Evolutionary conservation across 2,113 vertebrate genomes (phyloP).

Genomic region (Taurulus bubalis): DNA sequence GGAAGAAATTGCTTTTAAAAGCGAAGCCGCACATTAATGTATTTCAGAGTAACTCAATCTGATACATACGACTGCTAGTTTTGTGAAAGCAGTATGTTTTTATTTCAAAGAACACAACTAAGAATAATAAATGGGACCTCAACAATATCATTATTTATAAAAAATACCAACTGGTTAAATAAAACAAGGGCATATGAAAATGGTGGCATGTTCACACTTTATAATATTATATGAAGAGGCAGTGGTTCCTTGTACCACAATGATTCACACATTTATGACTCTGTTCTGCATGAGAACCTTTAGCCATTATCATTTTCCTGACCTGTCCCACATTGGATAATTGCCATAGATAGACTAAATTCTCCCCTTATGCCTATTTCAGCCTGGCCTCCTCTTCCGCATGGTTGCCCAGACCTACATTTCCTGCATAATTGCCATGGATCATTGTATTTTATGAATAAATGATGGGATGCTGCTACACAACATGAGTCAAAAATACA

Average conservation of each 20-base stretch:
- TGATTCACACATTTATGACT: conserved; percentile 60
- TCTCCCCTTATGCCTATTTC: conserved; percentile 53
- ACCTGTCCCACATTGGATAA: conserved; percentile 71
- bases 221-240: conserved; percentile 21
- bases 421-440: conserved; percentile 23
- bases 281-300: conserved; percentile 73
- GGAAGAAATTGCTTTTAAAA: conserved; percentile 58
- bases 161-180: conserved; percentile 2
- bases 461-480: conserved; percentile 29
- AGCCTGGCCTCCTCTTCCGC: conserved; percentile 39
- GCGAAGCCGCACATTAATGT: conserved; percentile 25
- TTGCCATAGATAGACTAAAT: conserved; percentile 63
- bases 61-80: conserved; percentile 41
- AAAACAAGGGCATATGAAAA: conserved; percentile 19
- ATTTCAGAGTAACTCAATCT: conserved; percentile 34
- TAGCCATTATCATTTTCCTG: conserved; percentile 58
- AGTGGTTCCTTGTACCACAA: conserved; percentile 40
- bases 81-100: conserved; percentile 9
- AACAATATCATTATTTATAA: conserved; percentile 27
- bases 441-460: conserved; percentile 43
- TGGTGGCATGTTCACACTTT: conserved; percentile 13
- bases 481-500: conserved; percentile 21
- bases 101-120: conserved; percentile 18
- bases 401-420: conserved; percentile 59
- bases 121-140: conserved; percentile 20